A percentile compares a stretch with the other conserved stretches of the same genome.
Conservation (phyloP, 2,113 vertebrate genomes). For the Theristicus caerulescens region DNA sequence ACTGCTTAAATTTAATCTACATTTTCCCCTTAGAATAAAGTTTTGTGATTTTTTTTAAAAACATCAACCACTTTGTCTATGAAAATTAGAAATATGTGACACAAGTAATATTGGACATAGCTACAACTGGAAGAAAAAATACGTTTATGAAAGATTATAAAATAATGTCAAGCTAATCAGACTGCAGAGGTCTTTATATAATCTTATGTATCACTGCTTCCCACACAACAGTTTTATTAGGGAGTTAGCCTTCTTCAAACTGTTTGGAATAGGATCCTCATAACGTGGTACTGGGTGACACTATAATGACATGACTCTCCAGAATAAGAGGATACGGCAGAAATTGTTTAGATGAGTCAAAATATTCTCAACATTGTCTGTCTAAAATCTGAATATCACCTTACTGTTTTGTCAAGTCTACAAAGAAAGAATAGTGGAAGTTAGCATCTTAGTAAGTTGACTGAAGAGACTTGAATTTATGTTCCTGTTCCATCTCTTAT, state of each 20-base stretch:
- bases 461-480: not conserved
- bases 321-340: not conserved
- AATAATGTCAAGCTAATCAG: not conserved
- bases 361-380: not conserved
- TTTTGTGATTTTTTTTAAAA: not conserved
- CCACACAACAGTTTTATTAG: not conserved
- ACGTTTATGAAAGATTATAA: not conserved
- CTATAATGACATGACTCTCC: not conserved
- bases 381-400: not conserved
- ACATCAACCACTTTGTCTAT: fast-evolving
- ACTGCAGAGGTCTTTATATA: not conserved
- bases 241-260: not conserved
- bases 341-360: not conserved
- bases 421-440: not conserved
- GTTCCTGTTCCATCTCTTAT: not conserved
- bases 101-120: not conserved
- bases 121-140: not conserved
- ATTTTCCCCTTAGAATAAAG: not conserved
- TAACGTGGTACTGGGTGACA: not conserved
- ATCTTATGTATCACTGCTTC: not conserved
- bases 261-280: not conserved
- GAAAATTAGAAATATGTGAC: not conserved
- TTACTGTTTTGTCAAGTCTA: not conserved
- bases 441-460: not conserved
- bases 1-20: not conserved